A percentile compares a stretch with the other conserved stretches of the same genome.
Conservation (phyloP, 1,140 invertebrate species). For the Penaeus japonicus region DNA sequence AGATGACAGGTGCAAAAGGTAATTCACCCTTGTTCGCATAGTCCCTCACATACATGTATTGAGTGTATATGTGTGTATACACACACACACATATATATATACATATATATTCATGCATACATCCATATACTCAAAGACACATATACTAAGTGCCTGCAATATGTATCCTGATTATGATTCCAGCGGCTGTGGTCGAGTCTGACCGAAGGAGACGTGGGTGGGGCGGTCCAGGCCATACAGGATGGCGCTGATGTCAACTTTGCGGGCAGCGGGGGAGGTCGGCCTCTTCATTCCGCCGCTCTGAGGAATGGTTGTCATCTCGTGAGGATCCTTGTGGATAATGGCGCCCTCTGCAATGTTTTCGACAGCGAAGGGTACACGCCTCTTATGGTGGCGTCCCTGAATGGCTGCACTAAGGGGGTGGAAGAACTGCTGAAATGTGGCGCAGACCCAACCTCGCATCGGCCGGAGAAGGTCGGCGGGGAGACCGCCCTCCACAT, state of each 20-base stretch:
- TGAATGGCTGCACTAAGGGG: background rate
- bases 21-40: no score
- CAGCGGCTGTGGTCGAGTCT: background rate
- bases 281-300: constrained; percentile 3
- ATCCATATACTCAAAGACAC: no score
- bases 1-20: no score
- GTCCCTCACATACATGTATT: no score
- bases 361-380: background rate
- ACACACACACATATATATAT: no score
- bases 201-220: background rate
- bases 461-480: background rate
- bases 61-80: no score
- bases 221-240: background rate
- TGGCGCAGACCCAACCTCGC: background rate
- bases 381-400: constrained; percentile 29
- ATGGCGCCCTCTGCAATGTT: background rate
- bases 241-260: constrained; percentile 10
- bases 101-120: no score
- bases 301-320: background rate
- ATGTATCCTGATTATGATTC: no score
- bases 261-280: background rate
- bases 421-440: background rate
- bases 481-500: constrained; percentile 24
- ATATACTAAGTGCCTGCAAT: no score
- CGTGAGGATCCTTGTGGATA: background rate